phyloP scores from a whole-genome alignment of 2,888 invertebrate genomes.

The Cryptops parisi region DNA sequence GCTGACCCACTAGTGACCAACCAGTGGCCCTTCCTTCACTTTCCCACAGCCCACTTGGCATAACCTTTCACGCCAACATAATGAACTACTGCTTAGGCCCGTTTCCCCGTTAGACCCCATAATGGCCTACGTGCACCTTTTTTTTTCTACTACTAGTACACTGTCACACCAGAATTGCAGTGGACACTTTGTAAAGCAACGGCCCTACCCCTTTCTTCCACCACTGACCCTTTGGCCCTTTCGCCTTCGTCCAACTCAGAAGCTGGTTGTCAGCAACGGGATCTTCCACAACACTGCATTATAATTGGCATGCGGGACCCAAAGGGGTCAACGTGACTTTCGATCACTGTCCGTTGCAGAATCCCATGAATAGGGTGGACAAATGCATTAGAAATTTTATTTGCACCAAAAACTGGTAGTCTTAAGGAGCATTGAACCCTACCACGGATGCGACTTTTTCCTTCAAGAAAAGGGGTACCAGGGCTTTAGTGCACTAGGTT shows the following conservation, averaged over 20 bases:
- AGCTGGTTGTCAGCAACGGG: too few relatives aligned
- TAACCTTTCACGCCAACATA: conserved; percentile 5
- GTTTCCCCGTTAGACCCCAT: too few relatives aligned
- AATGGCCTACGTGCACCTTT: neutral
- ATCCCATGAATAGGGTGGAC: neutral
- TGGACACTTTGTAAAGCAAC: too few relatives aligned
- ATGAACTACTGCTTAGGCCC: neutral
- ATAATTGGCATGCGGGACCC: neutral
- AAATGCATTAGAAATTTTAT: too few relatives aligned
- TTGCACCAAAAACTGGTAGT: too few relatives aligned
- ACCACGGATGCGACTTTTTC: too few relatives aligned
- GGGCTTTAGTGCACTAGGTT: too few relatives aligned
- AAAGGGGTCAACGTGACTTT: conserved; percentile 3
- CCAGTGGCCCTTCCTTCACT: neutral
- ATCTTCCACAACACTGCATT: neutral
- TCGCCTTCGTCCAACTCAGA: neutral
- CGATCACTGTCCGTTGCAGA: neutral
- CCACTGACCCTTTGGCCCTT: neutral
- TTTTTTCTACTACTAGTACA: neutral
- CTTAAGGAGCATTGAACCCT: too few relatives aligned
- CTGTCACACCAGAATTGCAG: neutral
- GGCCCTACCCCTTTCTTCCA: too few relatives aligned
- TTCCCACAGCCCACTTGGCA: conserved; percentile 5
- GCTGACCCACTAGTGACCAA: neutral
- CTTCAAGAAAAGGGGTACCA: too few relatives aligned